Evolutionary conservation across 2,888 invertebrate species (phyloP).

Genomic region (Mesorhabditis sp.): DNA sequence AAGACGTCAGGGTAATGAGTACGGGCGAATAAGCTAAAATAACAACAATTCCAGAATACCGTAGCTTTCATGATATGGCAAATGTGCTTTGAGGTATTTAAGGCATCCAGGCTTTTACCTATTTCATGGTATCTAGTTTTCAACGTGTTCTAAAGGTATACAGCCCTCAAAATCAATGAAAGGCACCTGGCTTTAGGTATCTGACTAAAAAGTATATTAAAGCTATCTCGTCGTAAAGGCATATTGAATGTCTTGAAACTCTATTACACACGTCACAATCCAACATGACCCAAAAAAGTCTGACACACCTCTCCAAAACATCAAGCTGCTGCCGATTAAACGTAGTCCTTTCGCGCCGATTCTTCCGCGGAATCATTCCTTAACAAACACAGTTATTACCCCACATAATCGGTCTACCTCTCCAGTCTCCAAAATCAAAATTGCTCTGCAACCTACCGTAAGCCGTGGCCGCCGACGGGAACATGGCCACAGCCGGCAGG

Average conservation of each 20-base stretch:
- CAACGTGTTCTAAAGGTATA: no score
- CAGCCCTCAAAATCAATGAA: no score
- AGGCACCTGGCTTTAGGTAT: no score
- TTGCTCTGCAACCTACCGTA: neutral
- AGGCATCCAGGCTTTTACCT: no score
- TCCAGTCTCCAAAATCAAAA: slow-evolving; percentile 1
- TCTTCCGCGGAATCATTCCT: slow-evolving; percentile 43
- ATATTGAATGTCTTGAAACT: no score
- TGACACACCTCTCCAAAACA: slow-evolving; percentile 22
- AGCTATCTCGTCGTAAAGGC: no score
- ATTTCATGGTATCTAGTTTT: no score
- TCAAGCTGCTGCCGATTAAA: slow-evolving; percentile 52
- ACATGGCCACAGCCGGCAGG: neutral
- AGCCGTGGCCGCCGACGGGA: neutral
- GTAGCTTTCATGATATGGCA: no score
- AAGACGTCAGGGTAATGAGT: slow-evolving; percentile 52
- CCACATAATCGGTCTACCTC: neutral
- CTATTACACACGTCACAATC: no score
- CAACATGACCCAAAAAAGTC: no score
- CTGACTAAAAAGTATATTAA: no score
- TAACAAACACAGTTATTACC: neutral
- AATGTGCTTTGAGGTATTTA: no score
- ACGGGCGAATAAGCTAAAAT: slow-evolving; percentile 23
- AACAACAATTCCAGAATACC: neutral
- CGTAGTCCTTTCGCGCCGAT: slow-evolving; percentile 51